Percentiles rank a stretch among this genome's conserved stretches.
phyloP scores from a whole-genome alignment of 2,113 vertebrate genomes.

The Odocoileus hemionus region DNA sequence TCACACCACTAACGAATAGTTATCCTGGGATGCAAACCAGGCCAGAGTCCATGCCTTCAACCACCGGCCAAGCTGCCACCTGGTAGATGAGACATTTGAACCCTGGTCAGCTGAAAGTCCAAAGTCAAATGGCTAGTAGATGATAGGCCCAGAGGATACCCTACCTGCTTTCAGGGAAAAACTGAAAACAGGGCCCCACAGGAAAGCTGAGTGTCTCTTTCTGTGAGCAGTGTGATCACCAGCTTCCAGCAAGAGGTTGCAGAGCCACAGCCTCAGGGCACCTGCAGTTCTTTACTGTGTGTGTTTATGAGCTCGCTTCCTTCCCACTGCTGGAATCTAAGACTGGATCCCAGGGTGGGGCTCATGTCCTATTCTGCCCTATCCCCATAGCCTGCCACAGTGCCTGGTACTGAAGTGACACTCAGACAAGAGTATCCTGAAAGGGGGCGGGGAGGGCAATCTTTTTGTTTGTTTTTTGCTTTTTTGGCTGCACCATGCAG shows the following conservation, averaged over 20 bases:
- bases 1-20: neutral
- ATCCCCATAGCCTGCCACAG: neutral
- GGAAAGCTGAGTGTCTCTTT: neutral
- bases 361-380: neutral
- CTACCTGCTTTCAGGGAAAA: neutral
- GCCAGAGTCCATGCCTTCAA: neutral
- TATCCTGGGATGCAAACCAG: neutral
- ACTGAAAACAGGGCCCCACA: neutral
- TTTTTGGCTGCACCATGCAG: neutral
- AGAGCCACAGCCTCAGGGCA: neutral
- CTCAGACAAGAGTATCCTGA: neutral
- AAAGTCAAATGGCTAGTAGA: constrained; percentile 25
- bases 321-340: neutral
- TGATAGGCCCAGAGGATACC: neutral
- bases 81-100: neutral
- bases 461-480: neutral
- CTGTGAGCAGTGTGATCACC: neutral
- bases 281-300: neutral
- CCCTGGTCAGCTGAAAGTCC: constrained; percentile 27
- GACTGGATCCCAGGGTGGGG: neutral
- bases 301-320: neutral
- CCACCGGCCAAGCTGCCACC: neutral
- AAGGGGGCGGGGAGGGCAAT: neutral
- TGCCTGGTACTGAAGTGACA: neutral
- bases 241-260: neutral